These are phyloP conservation scores for Amphipyra tragopoginis DNA, from an alignment of 2,888 invertebrate genomes.

Conservation along the genomic window DNA sequence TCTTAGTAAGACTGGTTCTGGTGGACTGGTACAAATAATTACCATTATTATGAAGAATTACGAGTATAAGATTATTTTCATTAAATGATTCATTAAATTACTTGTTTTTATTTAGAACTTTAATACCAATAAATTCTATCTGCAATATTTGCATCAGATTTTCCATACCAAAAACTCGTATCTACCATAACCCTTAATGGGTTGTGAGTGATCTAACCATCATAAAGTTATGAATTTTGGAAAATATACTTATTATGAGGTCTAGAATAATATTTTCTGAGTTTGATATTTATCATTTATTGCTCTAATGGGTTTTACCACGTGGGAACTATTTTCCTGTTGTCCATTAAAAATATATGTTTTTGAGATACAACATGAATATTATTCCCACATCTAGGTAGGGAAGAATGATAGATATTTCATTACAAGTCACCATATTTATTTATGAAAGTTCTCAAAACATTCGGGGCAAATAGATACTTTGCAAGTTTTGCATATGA, in stretches of 20 bases:
- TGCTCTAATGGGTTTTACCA: conserved; percentile 24
- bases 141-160: no score
- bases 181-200: conserved; percentile 17
- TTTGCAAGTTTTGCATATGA: conserved; percentile 27
- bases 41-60: no score
- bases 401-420: conserved; percentile 27
- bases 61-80: no score
- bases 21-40: no score
- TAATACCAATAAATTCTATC: no score
- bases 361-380: conserved; percentile 31
- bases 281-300: conserved; percentile 31
- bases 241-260: conserved; percentile 27
- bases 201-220: conserved; percentile 24
- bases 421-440: conserved; percentile 27
- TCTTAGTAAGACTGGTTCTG: no score
- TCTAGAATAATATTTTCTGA: conserved; percentile 28
- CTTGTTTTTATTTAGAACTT: no score
- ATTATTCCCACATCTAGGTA: conserved; percentile 28
- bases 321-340: conserved; percentile 28
- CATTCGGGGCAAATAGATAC: conserved; percentile 27
- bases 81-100: no score
- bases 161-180: no score
- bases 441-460: conserved; percentile 28
- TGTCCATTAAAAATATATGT: conserved; percentile 31
- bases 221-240: conserved; percentile 26